A percentile compares a stretch with the other conserved stretches of the same genome.
Conservation (phyloP, 1,140 invertebrate genomes). For the Periplaneta americana region DNA sequence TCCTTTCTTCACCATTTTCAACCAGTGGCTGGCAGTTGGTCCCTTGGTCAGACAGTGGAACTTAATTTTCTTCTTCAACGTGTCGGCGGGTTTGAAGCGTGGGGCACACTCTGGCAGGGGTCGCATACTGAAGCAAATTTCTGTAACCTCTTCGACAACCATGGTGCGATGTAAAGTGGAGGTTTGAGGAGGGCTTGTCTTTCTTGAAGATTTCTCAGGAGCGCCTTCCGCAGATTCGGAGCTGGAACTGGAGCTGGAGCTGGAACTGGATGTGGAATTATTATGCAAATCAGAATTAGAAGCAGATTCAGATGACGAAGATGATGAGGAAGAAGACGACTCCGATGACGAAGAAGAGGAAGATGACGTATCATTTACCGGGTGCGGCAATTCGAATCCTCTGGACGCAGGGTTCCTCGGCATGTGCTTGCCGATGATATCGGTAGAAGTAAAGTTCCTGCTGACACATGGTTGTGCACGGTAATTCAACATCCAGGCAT, state of each 20-base stretch:
- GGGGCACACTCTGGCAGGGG: conserved; percentile 43
- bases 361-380: background rate
- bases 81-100: conserved; percentile 31
- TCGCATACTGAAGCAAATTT: conserved; percentile 49
- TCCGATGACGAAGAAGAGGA: no score
- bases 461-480: background rate
- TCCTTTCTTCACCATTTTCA: conserved; percentile 46
- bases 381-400: background rate
- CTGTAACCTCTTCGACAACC: conserved; percentile 39
- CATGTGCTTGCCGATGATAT: no score
- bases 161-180: conserved; percentile 36
- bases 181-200: background rate
- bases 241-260: conserved; percentile 7
- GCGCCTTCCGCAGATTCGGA: no score
- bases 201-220: no score
- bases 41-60: conserved; percentile 44
- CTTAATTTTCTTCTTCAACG: conserved; percentile 34
- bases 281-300: background rate
- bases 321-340: no score
- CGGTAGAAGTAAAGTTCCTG: no score
- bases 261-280: conserved; percentile 24
- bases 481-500: conserved; percentile 31
- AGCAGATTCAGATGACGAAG: no score
- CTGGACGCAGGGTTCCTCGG: background rate
- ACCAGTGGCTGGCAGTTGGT: conserved; percentile 37